Percentiles rank a stretch among this genome's conserved stretches.
Evolutionary conservation across 2,888 invertebrate genomes (phyloP).

Genomic region (Heteromyza rotundicornis): DNA sequence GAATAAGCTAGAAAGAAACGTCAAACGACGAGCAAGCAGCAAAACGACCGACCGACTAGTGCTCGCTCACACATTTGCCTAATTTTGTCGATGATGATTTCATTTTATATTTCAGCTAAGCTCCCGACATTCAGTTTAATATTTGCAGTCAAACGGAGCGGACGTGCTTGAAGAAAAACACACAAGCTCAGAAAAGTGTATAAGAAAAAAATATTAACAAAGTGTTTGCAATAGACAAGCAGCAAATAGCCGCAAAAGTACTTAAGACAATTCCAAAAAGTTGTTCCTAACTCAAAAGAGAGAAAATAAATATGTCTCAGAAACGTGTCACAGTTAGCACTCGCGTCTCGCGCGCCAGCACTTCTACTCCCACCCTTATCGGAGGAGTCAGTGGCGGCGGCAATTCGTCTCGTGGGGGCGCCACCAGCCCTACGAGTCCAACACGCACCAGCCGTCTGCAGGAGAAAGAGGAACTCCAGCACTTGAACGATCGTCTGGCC

Average conservation of each 20-base stretch:
- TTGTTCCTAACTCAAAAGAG: slow-evolving; percentile 3
- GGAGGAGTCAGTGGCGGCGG: slow-evolving; percentile 30
- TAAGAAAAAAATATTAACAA: not conserved
- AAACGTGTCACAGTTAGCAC: slow-evolving; percentile 55
- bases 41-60: not conserved
- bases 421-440: slow-evolving; percentile 78
- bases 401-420: slow-evolving; percentile 43
- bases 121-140: slow-evolving; percentile 47
- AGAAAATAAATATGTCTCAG: slow-evolving; percentile 44
- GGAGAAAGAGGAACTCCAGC: slow-evolving; percentile 93
- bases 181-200: not conserved
- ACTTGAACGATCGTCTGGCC: slow-evolving; percentile 95
- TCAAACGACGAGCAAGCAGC: no score
- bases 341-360: slow-evolving; percentile 55
- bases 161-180: slow-evolving; percentile 37
- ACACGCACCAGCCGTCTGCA: slow-evolving; percentile 87
- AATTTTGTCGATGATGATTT: slow-evolving; percentile 56
- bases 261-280: not conserved
- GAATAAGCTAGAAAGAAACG: not conserved
- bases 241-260: slow-evolving; percentile 3
- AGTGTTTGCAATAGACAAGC: not conserved
- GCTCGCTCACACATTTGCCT: slow-evolving; percentile 22
- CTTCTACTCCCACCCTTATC: slow-evolving; percentile 51
- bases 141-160: slow-evolving; percentile 45
- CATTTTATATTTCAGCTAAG: slow-evolving; percentile 40